These are phyloP conservation scores for Gallinago media DNA, from an alignment of 2,113 vertebrate species.

Conservation along the genomic window DNA sequence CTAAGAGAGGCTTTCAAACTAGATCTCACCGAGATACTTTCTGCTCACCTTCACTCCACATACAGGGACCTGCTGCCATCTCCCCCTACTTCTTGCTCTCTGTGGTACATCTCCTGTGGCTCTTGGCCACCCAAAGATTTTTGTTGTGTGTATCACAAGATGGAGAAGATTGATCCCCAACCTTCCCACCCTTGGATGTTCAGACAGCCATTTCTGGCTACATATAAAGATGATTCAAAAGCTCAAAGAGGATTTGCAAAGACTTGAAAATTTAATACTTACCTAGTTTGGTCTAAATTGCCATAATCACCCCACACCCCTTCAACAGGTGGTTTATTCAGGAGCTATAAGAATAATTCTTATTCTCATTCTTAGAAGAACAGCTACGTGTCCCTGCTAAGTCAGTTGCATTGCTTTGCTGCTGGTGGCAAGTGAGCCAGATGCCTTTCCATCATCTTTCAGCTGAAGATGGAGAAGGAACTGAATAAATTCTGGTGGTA, in stretches of 20 bases:
- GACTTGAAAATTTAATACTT: background rate
- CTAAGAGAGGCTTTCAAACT: background rate
- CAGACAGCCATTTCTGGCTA: background rate
- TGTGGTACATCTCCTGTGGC: background rate
- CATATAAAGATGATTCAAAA: background rate
- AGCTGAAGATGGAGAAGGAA: background rate
- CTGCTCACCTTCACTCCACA: background rate
- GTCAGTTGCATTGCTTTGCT: background rate
- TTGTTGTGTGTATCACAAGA: background rate
- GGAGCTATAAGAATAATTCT: background rate
- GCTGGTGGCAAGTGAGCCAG: background rate
- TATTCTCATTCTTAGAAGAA: background rate
- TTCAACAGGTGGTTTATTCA: background rate
- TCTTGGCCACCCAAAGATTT: background rate
- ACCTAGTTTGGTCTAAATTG: background rate
- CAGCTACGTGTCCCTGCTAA: background rate
- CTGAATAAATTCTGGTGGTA: background rate
- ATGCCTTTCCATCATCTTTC: background rate
- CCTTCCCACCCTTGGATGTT: background rate
- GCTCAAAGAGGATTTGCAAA: background rate
- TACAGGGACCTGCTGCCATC: background rate
- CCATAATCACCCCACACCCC: background rate
- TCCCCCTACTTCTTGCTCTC: background rate
- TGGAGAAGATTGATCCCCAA: background rate
- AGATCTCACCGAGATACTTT: background rate